These are phyloP conservation scores for Helleia helle DNA, from an alignment of 2,888 invertebrate genomes.

Conservation along the genomic window DNA sequence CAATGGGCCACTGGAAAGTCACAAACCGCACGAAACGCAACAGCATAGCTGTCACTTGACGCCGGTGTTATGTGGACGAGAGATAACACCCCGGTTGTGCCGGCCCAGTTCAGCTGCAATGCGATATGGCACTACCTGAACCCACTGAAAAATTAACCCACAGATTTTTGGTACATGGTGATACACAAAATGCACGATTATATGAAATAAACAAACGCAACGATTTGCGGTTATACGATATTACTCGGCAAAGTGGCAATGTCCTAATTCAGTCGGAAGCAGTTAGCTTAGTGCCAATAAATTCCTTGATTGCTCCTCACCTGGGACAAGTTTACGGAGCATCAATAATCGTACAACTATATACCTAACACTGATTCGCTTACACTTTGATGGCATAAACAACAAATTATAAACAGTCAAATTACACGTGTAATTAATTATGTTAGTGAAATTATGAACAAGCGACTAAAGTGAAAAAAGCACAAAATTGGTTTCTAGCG, in stretches of 20 bases:
- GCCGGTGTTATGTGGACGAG: no score
- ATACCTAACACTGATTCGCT: slow-evolving; percentile 2
- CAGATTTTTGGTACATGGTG: no score
- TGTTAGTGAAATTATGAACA: no score
- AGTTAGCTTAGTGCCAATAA: slow-evolving; percentile 32
- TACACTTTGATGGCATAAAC: background rate
- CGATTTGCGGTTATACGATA: slow-evolving; percentile 13
- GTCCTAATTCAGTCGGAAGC: slow-evolving; percentile 36
- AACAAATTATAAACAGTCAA: background rate
- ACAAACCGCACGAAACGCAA: no score
- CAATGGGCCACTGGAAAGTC: no score
- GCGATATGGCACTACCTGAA: no score
- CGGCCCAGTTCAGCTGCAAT: no score
- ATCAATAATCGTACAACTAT: background rate
- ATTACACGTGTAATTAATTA: no score
- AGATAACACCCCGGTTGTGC: no score
- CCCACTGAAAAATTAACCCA: no score
- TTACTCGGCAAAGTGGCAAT: slow-evolving; percentile 25
- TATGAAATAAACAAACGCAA: slow-evolving; percentile 1
- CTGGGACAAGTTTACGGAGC: slow-evolving; percentile 22
- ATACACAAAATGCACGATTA: background rate
- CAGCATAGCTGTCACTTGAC: no score
- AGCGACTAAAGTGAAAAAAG: background rate
- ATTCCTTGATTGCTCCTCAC: slow-evolving; percentile 46
- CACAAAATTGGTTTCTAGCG: no score